Evolutionary conservation across 2,797 vertebrate species (phyloP).

Genomic region (Eulemur mongoz): DNA sequence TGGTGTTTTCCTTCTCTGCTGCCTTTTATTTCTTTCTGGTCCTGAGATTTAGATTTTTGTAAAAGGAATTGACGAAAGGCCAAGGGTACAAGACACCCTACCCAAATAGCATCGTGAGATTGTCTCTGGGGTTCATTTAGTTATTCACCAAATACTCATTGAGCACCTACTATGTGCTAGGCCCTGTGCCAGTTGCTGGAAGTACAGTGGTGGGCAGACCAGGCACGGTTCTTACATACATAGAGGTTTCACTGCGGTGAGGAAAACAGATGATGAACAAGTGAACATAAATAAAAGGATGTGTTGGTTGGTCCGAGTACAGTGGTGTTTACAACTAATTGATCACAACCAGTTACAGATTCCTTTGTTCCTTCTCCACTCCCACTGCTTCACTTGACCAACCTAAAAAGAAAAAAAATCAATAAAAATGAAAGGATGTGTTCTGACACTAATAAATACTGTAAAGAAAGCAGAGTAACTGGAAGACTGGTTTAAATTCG

Average conservation of each 20-base stretch:
- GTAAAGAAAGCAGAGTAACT: not conserved
- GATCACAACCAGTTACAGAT: no score
- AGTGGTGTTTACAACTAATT: no score
- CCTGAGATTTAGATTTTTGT: conserved; percentile 52
- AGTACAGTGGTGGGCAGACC: not conserved
- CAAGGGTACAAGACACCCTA: not conserved
- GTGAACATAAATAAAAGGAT: not conserved
- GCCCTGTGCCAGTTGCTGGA: not conserved
- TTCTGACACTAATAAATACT: not conserved
- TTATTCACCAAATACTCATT: not conserved
- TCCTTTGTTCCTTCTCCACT: no score
- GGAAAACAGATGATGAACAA: conserved; percentile 4
- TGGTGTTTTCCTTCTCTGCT: conserved; percentile 68
- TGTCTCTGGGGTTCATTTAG: conserved; percentile 1
- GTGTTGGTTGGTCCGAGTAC: not conserved
- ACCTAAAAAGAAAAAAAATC: no score
- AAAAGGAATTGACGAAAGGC: conserved; percentile 55
- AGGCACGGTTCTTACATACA: not conserved
- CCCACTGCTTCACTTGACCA: no score
- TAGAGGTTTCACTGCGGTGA: not conserved
- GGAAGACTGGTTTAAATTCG: conserved; percentile 17
- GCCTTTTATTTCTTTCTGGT: conserved; percentile 63
- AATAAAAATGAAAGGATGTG: not conserved
- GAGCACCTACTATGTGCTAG: not conserved
- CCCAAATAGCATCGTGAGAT: not conserved